Percentiles rank a stretch among this genome's conserved stretches.
These are phyloP conservation scores for Bactericera cockerelli DNA, from an alignment of 1,140 invertebrate species.

Conservation along the genomic window DNA sequence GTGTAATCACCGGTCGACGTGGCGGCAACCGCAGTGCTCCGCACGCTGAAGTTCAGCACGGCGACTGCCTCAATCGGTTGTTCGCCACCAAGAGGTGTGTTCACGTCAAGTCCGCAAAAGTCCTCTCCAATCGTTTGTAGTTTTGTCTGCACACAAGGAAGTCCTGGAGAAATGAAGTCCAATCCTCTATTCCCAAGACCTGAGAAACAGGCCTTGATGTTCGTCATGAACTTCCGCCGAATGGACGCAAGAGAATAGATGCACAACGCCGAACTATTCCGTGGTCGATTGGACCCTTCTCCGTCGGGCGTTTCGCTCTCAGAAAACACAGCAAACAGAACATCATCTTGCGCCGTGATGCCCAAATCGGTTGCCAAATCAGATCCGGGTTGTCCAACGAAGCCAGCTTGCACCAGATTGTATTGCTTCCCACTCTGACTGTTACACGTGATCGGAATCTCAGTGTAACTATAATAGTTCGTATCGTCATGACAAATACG, in stretches of 20 bases:
- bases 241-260: constrained; percentile 89
- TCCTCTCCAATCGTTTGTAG: constrained; percentile 82
- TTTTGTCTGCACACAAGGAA: constrained; percentile 71
- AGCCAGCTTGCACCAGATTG: constrained; percentile 86
- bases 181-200: constrained; percentile 74
- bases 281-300: constrained; percentile 44
- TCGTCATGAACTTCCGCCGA: constrained; percentile 88
- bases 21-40: constrained; percentile 79
- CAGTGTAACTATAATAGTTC: constrained; percentile 94
- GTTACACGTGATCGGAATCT: constrained; percentile 90
- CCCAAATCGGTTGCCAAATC: constrained; percentile 73
- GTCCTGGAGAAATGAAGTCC: constrained; percentile 81
- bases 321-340: constrained; percentile 86
- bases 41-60: constrained; percentile 57
- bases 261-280: constrained; percentile 65
- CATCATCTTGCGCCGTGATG: constrained; percentile 82
- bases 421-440: constrained; percentile 59
- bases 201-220: constrained; percentile 90
- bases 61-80: constrained; percentile 73
- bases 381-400: constrained; percentile 80
- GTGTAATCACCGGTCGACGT: constrained; percentile 93
- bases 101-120: constrained; percentile 90
- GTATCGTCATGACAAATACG: constrained; percentile 91
- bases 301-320: constrained; percentile 54
- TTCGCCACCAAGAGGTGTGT: constrained; percentile 85